Evolutionary conservation across 2,888 invertebrate species (phyloP), one percentile per base, ranked within the genome.

Genomic region (Coenonympha glycerion): DNA sequence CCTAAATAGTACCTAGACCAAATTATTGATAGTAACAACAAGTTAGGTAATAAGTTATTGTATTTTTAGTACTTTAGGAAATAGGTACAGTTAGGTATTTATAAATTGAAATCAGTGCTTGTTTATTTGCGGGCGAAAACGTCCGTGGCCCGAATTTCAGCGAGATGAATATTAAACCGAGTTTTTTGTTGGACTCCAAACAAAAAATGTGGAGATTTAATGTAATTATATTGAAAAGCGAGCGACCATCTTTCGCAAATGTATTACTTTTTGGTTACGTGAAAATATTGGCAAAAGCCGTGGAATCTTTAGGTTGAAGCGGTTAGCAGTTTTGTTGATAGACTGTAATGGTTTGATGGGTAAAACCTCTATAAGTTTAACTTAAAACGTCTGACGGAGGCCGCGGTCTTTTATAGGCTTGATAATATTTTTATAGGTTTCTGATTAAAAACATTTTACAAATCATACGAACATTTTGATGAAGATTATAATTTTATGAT

Each of bases 101-200:
- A 15, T 39, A 8, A 22, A 15, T 15, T 39, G 9, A 39, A 39
- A 39, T 9, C 9, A 16, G 4, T 24, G 13, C 15, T 22, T 22
- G 15, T 8, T 8, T 15, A 13, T 31, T 42, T 31, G 4, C 30
- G 13, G 13, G 30, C n/a, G 41, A 41, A 33, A 31, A 44, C 44
- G 21, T 44, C 44, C 44, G 44, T 44, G 44, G 21, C 44, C 44
- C 33, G 44, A 44, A 44, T 44, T 44, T 30, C 31, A 28, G 28
- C 18, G 26, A 11, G 19, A 41, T 41, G n/a, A 28, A 11, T 18
- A 28, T n/a, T n/a, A 19, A 8, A 3, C 9, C 13, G 5, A 37
- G 11, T 22, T 24, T 19, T 39, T 16, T 24, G 13, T 24, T 5
- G 9, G 15, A 15, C 15, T 24, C 39, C 15, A 2, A 16, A n/a